Conservation (phyloP, 2,797 vertebrate genomes). For the Steatocranus sp. region DNA sequence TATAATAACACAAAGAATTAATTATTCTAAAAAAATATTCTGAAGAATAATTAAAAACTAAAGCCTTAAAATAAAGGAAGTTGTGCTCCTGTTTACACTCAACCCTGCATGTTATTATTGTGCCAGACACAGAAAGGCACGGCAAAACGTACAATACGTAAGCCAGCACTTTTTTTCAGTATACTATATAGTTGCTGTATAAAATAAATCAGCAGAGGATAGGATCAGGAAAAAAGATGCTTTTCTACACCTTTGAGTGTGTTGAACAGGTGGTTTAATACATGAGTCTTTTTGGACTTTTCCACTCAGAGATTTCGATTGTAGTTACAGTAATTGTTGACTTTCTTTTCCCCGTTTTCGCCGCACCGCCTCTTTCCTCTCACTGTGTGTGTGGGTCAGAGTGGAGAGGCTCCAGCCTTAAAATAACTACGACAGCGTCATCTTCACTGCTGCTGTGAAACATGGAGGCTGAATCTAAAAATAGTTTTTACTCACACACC, state of each 20-base stretch:
- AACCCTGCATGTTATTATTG: background rate
- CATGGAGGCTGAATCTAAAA: background rate
- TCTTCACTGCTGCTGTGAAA: background rate
- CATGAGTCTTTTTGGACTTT: background rate
- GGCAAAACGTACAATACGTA: accelerated
- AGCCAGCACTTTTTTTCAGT: background rate
- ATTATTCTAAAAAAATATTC: background rate
- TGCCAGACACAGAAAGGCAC: background rate
- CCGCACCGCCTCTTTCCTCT: accelerated
- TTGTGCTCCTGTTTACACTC: background rate
- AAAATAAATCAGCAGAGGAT: background rate
- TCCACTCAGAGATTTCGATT: background rate
- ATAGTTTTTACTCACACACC: background rate
- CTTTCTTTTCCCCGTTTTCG: background rate
- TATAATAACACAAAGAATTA: background rate
- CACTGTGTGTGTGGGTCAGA: background rate
- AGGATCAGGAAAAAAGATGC: background rate
- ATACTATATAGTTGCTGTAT: background rate
- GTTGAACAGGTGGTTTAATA: background rate
- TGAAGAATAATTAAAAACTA: background rate
- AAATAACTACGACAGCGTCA: background rate
- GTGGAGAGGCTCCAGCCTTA: background rate
- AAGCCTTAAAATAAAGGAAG: background rate
- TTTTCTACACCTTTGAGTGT: background rate
- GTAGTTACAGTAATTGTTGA: background rate